These are phyloP conservation scores for Egretta garzetta DNA, from an alignment of 2,113 vertebrate genomes.

Conservation along the genomic window DNA sequence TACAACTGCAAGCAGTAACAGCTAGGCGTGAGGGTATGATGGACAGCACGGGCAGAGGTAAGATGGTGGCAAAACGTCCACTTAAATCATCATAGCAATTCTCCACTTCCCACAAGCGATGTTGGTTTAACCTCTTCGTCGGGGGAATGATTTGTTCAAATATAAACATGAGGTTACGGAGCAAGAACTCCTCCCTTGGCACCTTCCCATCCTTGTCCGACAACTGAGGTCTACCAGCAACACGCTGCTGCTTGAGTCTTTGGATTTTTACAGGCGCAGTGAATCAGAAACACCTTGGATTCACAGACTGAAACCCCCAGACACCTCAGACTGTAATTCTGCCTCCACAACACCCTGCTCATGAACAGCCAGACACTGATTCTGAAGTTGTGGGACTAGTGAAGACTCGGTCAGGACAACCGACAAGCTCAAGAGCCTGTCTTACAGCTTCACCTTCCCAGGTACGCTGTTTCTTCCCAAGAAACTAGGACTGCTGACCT, in stretches of 20 bases:
- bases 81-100: rapidly evolving
- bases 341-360: background rate
- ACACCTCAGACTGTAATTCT: background rate
- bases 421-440: too few species aligned
- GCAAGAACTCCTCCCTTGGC: background rate
- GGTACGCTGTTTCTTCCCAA: too few species aligned
- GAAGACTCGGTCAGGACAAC: background rate
- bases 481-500: rapidly evolving
- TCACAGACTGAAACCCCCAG: background rate
- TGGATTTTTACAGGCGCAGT: background rate
- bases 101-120: background rate
- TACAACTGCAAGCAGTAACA: background rate
- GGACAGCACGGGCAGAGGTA: background rate
- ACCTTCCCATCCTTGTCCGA: background rate
- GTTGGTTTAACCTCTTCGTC: background rate
- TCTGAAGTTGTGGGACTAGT: background rate
- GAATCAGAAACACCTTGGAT: too few species aligned
- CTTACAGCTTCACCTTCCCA: background rate
- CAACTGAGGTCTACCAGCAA: background rate
- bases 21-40: rapidly evolving
- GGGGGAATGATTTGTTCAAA: background rate
- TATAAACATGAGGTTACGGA: background rate
- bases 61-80: background rate
- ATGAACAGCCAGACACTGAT: background rate
- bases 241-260: background rate